A percentile compares a stretch with the other conserved stretches of the same genome.
Conservation (phyloP, 2,888 invertebrate species). For the Standfussiana lucernea region DNA sequence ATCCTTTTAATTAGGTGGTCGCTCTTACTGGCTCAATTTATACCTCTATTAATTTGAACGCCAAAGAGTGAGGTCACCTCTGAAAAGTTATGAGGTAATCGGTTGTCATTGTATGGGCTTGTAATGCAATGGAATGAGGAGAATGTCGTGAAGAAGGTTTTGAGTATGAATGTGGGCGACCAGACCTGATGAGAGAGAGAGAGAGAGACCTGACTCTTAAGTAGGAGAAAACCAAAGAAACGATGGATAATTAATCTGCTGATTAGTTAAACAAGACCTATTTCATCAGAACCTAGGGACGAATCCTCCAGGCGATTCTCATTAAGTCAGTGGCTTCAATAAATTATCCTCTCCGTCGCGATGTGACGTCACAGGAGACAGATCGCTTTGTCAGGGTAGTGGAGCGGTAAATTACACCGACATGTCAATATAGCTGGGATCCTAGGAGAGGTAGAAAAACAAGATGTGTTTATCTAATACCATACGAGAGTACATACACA, state of each 20-base stretch:
- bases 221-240: not conserved
- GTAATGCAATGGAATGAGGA: not conserved
- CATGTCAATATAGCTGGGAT: constrained; percentile 5
- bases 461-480: not conserved
- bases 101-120: not conserved
- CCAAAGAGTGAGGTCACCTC: no score
- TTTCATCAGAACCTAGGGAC: constrained; percentile 4
- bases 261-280: not conserved
- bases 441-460: not conserved
- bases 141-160: not conserved
- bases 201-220: not conserved
- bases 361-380: constrained; percentile 41
- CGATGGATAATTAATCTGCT: not conserved
- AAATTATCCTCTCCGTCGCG: constrained; percentile 24
- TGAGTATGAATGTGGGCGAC: no score
- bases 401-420: constrained; percentile 47
- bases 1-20: constrained; percentile 27
- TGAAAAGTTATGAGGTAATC: not conserved
- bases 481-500: not conserved
- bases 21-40: constrained; percentile 16
- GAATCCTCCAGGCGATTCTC: not conserved
- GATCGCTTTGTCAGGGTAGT: constrained; percentile 38
- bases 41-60: not conserved
- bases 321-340: constrained; percentile 37
- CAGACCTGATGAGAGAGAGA: no score